Conservation (phyloP, 2,797 vertebrate species). For the Pseudomugil tenellus region DNA sequence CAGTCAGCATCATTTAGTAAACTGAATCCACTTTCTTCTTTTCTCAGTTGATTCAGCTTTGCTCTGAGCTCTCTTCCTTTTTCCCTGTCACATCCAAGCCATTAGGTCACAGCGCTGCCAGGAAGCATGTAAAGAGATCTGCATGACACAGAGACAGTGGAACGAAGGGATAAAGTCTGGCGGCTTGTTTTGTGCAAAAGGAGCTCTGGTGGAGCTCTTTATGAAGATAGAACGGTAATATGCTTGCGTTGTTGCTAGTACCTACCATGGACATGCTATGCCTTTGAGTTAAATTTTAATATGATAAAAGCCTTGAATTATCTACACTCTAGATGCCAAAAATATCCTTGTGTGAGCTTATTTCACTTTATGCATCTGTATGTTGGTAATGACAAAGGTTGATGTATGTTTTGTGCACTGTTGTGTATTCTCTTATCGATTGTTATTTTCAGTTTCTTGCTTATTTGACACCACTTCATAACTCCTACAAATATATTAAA, state of each 20-base stretch:
- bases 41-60: constrained; percentile 43
- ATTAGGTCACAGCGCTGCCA: constrained; percentile 66
- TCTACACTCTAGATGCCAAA: neutral
- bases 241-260: neutral
- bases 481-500: neutral
- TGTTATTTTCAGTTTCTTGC: neutral
- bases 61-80: constrained; percentile 42
- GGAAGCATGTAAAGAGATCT: constrained; percentile 65
- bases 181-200: constrained; percentile 39
- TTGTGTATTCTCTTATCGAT: too few relatives aligned
- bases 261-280: neutral
- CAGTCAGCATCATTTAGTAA: constrained; percentile 32
- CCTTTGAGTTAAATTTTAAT: neutral
- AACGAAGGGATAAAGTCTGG: constrained; percentile 39
- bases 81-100: constrained; percentile 52
- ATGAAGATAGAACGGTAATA: constrained; percentile 21
- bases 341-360: neutral
- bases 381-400: neutral
- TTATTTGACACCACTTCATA: neutral
- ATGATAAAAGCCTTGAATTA: neutral
- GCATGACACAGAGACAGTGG: constrained; percentile 36
- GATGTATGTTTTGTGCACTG: too few relatives aligned
- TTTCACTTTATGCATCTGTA: neutral
- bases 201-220: constrained; percentile 30
- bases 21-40: constrained; percentile 27